phyloP scores from a whole-genome alignment of 2,113 vertebrate species.

The Dinomys branickii region DNA sequence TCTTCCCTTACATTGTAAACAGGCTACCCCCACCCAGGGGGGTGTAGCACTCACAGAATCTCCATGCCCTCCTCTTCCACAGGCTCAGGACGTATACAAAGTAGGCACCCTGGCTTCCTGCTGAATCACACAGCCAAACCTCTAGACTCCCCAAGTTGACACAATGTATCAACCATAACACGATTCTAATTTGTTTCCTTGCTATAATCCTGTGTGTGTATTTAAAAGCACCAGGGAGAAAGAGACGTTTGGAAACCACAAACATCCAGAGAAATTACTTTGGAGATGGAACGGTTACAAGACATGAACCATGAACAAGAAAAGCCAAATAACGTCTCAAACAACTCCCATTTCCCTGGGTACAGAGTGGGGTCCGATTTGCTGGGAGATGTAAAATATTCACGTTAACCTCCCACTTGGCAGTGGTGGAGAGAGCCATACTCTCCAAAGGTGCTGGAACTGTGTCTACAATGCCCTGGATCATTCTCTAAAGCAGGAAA shows the following conservation, averaged over 20 bases:
- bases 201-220: neutral
- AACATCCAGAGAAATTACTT: neutral
- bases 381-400: neutral
- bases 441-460: neutral
- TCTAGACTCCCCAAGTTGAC: no score
- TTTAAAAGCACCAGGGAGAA: neutral
- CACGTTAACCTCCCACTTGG: neutral
- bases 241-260: neutral
- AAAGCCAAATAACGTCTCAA: conserved; percentile 7
- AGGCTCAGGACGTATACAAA: no score
- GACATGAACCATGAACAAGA: neutral
- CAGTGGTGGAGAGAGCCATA: neutral
- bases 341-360: neutral
- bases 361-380: neutral
- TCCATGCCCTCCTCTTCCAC: no score
- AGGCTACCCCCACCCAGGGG: no score
- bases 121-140: no score
- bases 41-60: no score
- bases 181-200: conserved; percentile 27
- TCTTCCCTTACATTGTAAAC: no score
- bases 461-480: neutral
- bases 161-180: no score
- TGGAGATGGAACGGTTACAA: conserved; percentile 8
- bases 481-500: conserved; percentile 34
- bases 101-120: no score